A percentile compares a stretch with the other conserved stretches of the same genome.
These are phyloP conservation scores for Drosophila antonietae DNA, from an alignment of 2,888 invertebrate species.

Conservation along the genomic window DNA sequence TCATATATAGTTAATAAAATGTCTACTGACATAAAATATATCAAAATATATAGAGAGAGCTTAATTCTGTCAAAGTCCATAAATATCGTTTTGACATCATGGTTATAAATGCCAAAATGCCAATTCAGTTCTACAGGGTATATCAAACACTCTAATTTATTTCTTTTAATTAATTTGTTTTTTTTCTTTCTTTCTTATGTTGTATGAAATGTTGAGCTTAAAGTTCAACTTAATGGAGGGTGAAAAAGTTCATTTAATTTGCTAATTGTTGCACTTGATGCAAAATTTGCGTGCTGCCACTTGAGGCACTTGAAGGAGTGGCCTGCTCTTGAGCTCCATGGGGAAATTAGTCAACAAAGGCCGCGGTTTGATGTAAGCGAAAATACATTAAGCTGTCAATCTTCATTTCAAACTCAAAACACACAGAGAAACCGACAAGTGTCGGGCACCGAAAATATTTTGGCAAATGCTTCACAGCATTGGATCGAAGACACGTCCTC, in stretches of 20 bases:
- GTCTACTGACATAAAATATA: not conserved
- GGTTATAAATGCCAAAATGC: not conserved
- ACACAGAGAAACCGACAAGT: slow-evolving; percentile 38
- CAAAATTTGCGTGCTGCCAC: slow-evolving; percentile 64
- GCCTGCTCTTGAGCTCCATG: slow-evolving; percentile 32
- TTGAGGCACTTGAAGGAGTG: slow-evolving; percentile 48
- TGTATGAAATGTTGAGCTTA: slow-evolving; percentile 37
- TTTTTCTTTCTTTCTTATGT: not conserved
- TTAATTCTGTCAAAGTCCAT: not conserved
- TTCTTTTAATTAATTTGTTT: not conserved
- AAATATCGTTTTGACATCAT: not conserved
- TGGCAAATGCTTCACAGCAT: slow-evolving; percentile 49
- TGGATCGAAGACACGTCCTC: slow-evolving; percentile 10
- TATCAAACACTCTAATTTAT: not conserved
- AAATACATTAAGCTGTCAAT: slow-evolving; percentile 78
- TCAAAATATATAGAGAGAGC: too few species aligned
- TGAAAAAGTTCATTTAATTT: slow-evolving; percentile 64
- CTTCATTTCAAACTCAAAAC: slow-evolving; percentile 60
- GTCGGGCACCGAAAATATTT: slow-evolving; percentile 66
- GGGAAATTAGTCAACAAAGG: slow-evolving; percentile 69
- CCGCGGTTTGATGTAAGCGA: slow-evolving; percentile 58
- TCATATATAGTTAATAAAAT: not conserved
- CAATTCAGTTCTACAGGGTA: not conserved
- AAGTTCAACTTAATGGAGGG: slow-evolving; percentile 26
- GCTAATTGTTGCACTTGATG: slow-evolving; percentile 74